Base-by-base conservation (phyloP, 2,888 invertebrate genomes). In the Sarcophaga carnaria region DNA sequence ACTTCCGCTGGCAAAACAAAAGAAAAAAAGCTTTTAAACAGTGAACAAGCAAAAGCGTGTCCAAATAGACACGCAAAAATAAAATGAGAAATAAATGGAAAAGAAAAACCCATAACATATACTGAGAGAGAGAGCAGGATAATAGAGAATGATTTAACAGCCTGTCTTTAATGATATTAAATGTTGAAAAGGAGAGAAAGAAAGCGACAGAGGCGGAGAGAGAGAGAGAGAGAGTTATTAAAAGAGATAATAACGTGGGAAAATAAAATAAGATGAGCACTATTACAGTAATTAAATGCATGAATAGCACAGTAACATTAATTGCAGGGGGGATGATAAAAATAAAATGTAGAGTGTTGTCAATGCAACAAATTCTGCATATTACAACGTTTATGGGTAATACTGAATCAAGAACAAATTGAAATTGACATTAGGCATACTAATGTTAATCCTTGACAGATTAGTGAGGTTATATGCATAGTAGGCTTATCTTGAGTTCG, bases 1-100 rank as follows among this genome's bases (percentile, higher is more conserved):
- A 79, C 62, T 78, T 79, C 79, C 70, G 79, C 70, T 79, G 5
- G 27, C 4, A 20, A 67, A 67, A 20, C n/a, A 45, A 14, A 54
- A 54, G 17, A 4, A 54, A 54, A 54, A 70, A 63, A 79, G 63
- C 62, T 70, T 70, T 79, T 63, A 72, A 72, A 45, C 22, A 60
- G 4, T 45, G 14, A 45, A 47, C 62, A 63, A 62, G 49, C 54
- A 54, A 17, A 66, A n/a, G n/a, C 17, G 17, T 54, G 12, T 54
- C 54, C 4, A 14, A 54, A 54, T 17, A 0, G 54, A 10, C 54
- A 54, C 2, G 54, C 54, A 54, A 54, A 54, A 54, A 4, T 14
- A 5, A 54, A 54, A 54, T 54, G 37, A 37, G 8, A 37, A 37
- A 3, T 17, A 54, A 54, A 54, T 14, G 54, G 54, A 54, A 54